These are phyloP conservation scores for Leptobrachium ailaonicum DNA, from an alignment of 2,113 vertebrate species.

Conservation along the genomic window DNA sequence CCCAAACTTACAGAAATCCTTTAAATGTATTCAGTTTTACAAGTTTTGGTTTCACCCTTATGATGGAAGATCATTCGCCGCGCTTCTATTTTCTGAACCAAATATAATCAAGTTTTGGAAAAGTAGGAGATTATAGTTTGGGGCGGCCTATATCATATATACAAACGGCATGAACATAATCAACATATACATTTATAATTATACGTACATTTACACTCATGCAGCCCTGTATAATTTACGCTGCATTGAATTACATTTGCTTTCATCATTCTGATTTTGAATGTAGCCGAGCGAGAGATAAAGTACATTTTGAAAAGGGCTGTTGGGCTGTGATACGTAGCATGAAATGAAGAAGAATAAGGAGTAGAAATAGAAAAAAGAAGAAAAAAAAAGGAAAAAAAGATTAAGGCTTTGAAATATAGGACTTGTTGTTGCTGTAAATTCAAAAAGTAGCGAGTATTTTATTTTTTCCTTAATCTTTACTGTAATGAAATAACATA, in stretches of 20 bases:
- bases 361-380: not conserved
- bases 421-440: constrained; percentile 18
- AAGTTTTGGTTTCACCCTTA: not conserved
- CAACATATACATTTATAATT: constrained; percentile 49
- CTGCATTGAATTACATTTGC: constrained; percentile 56
- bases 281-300: constrained; percentile 52
- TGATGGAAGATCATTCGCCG: constrained; percentile 12
- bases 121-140: constrained; percentile 61
- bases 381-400: not conserved
- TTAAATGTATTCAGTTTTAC: no score
- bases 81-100: constrained; percentile 22
- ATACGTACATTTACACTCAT: constrained; percentile 56
- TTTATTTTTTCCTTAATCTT: constrained; percentile 49
- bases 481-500: constrained; percentile 39
- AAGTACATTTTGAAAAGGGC: constrained; percentile 42
- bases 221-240: constrained; percentile 58
- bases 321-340: constrained; percentile 1
- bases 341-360: constrained; percentile 47
- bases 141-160: constrained; percentile 20
- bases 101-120: constrained; percentile 50
- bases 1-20: no score
- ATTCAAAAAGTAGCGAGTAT: constrained; percentile 26
- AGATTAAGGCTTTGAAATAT: constrained; percentile 41
- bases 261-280: constrained; percentile 61
- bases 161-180: constrained; percentile 52